Base-by-base conservation (phyloP, 2,797 vertebrate species). In the Crenichthys baileyi region DNA sequence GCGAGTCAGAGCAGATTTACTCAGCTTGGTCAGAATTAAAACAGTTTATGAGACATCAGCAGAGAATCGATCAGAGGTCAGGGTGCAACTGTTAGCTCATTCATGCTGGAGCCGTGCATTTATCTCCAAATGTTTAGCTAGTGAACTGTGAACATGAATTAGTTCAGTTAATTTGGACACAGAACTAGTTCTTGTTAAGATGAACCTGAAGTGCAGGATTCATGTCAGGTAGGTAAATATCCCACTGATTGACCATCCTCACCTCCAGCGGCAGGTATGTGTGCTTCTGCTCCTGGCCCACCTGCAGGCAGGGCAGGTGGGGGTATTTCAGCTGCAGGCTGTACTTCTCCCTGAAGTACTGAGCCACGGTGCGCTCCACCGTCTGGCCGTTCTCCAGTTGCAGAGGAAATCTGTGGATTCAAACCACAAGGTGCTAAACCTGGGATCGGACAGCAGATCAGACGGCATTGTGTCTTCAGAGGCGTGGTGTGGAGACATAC, bases 321-420 rank as follows among this genome's bases (percentile, higher is more conserved):
- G 98, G 97, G 88, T 98, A 99, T 87, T 98, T 99, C 79, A 99
- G 96, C 93, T 99, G 98, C 83, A 99, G 96, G 92, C 92, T 98
- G 92, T 99, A 99, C 90, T 99, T 99, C 92, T 99, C 98, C 93
- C 97, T 96, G 96, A 99, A 99, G 94, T 99, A 99, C 93, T 99
- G 98, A 1, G 98, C 97, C 90, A 99, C 98, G 0, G 98, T 99
- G 89, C 98, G 97, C 83, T 99, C 98, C 77, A 99, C 97, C 0
- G 98, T 99, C 93, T 99, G 98, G 55, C 98, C 98, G 1, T 96
- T 99, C 95, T 99, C 98, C 82, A 99, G 94, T 94, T 99, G 98
- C 86, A 99, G 90, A 24, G 98, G 98, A 92, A 99, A 99, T 86
- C 98, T 99, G 94, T 2, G 26, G 60, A 67, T 80, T 68, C 63